phyloP scores from a whole-genome alignment of 2,888 invertebrate genomes.

The Chloroclysta siterata region DNA sequence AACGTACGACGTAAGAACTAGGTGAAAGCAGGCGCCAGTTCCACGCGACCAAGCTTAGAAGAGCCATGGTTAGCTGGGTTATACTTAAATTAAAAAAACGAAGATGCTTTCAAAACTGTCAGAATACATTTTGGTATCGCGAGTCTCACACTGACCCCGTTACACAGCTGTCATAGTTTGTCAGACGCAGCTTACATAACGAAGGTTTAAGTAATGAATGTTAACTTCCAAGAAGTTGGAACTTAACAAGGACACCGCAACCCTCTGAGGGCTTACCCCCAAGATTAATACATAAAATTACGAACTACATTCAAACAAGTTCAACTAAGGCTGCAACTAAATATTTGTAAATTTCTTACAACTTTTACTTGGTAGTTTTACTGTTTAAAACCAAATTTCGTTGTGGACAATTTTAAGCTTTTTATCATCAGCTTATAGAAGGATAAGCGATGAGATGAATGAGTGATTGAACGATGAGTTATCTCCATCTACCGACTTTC shows the following conservation, averaged over 20 bases:
- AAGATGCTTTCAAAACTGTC: too few species aligned
- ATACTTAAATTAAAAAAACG: too few species aligned
- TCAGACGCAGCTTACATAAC: background rate
- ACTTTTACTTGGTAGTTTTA: constrained; percentile 3
- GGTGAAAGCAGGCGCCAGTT: too few species aligned
- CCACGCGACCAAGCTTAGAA: too few species aligned
- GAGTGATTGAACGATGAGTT: too few species aligned
- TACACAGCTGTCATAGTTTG: constrained; percentile 1
- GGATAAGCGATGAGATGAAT: too few species aligned
- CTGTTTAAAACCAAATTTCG: background rate
- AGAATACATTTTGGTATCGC: too few species aligned
- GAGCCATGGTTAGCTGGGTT: too few species aligned
- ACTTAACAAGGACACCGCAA: constrained; percentile 18
- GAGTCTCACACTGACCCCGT: too few species aligned
- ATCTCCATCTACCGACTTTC: too few species aligned
- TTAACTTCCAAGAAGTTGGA: constrained; percentile 12
- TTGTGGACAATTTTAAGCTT: background rate
- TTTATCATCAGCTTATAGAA: background rate
- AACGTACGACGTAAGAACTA: too few species aligned
- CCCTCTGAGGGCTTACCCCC: constrained; percentile 12
- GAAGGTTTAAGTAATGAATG: constrained; percentile 17
- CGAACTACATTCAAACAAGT: constrained; percentile 19
- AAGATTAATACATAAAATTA: constrained; percentile 28
- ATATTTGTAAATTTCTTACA: constrained; percentile 28
- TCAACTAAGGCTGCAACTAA: constrained; percentile 30